Evolutionary conservation across 2,797 vertebrate genomes (phyloP).

Genomic region (Tinamus major): DNA sequence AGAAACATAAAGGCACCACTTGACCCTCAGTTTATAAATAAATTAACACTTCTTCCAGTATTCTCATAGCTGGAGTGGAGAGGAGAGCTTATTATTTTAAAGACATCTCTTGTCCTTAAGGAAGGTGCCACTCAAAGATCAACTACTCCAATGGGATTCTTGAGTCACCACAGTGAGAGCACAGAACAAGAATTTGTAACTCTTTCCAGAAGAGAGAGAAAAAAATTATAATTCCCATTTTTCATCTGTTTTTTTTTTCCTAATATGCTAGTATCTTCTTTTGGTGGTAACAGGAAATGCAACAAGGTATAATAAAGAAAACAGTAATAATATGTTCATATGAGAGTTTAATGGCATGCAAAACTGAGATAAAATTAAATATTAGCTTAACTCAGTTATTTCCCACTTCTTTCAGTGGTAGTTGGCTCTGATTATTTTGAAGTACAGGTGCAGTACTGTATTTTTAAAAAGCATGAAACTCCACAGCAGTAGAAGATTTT

Average conservation of each 20-base stretch:
- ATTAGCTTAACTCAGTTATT: constrained; percentile 12
- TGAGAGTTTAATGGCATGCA: constrained; percentile 14
- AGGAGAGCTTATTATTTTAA: not conserved
- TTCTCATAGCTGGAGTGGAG: not conserved
- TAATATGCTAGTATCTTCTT: not conserved
- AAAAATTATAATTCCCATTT: not conserved
- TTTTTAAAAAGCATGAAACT: not conserved
- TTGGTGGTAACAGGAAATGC: not conserved
- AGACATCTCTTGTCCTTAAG: not conserved
- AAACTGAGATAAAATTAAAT: not conserved
- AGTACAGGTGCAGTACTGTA: not conserved
- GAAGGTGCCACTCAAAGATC: not conserved
- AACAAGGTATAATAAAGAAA: not conserved
- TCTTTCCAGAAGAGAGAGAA: not conserved
- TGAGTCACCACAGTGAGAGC: not conserved
- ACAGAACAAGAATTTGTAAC: not conserved
- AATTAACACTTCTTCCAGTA: not conserved
- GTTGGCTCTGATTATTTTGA: not conserved
- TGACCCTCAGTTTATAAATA: not conserved
- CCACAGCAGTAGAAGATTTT: not conserved
- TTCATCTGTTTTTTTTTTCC: not conserved
- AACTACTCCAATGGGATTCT: not conserved
- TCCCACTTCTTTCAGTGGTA: not conserved
- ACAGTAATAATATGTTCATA: not conserved
- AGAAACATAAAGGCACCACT: not conserved